A percentile compares a stretch with the other conserved stretches of the same genome.
phyloP scores from a whole-genome alignment of 1,140 invertebrate genomes.

The Stegodyphus mimosarum region DNA sequence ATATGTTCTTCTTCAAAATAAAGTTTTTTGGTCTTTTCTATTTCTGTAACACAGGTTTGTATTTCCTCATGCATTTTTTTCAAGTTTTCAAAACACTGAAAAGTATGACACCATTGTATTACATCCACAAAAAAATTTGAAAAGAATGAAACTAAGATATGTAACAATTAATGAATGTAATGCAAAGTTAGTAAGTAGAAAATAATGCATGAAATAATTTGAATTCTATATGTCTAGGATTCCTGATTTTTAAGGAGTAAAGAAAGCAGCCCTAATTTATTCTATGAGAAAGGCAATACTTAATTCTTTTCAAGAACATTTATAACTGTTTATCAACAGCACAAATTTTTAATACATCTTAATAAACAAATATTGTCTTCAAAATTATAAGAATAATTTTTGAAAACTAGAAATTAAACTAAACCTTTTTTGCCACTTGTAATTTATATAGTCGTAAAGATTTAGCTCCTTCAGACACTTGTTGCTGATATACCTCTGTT shows the following conservation, averaged over 20 bases:
- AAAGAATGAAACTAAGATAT: too few relatives aligned
- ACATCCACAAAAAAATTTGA: too few relatives aligned
- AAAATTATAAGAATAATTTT: background rate
- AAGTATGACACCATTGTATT: background rate
- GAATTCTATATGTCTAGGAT: too few relatives aligned
- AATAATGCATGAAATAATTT: too few relatives aligned
- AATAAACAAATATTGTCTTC: background rate
- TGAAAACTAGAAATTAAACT: background rate
- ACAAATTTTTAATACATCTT: too few relatives aligned
- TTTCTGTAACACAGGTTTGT: conserved; percentile 77
- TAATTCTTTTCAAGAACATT: too few relatives aligned
- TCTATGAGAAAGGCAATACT: too few relatives aligned
- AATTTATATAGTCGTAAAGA: conserved; percentile 84
- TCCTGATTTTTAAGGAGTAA: too few relatives aligned
- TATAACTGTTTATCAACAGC: too few relatives aligned
- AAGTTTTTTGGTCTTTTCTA: conserved; percentile 93
- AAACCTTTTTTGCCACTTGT: conserved; percentile 86
- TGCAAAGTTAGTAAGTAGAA: too few relatives aligned
- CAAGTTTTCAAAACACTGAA: conserved; percentile 60
- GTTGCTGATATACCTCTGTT: conserved; percentile 92
- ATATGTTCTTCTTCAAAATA: conserved; percentile 96
- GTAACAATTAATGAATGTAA: too few relatives aligned
- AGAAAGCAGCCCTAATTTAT: too few relatives aligned
- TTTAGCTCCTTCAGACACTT: conserved; percentile 93
- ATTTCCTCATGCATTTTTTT: conserved; percentile 65